Evolutionary conservation across 2,888 invertebrate species (phyloP).

Genomic region (Pomacea canaliculata): DNA sequence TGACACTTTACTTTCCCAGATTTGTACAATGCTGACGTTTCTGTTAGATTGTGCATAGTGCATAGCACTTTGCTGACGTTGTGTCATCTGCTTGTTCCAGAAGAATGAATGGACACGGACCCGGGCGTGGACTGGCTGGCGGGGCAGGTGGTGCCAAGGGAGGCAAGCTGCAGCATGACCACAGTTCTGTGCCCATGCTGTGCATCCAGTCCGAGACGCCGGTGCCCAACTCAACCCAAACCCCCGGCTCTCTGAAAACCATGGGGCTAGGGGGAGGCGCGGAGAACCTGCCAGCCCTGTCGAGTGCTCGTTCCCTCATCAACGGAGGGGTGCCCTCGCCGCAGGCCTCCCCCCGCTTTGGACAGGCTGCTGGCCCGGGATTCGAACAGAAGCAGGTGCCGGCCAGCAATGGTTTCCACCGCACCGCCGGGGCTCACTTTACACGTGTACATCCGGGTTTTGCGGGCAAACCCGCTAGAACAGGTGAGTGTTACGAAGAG

Average conservation of each 20-base stretch:
- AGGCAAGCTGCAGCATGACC: slow-evolving; percentile 10
- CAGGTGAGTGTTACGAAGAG: not conserved
- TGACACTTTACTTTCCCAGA: no score
- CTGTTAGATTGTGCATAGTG: no score
- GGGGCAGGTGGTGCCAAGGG: slow-evolving; percentile 18
- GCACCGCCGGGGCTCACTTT: not conserved
- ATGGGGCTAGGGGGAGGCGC: slow-evolving; percentile 33
- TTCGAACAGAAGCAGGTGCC: slow-evolving; percentile 11
- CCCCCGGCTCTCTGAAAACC: slow-evolving; percentile 42
- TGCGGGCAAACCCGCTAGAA: not conserved
- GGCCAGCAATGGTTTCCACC: not conserved
- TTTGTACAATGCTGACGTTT: no score
- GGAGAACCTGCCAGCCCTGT: slow-evolving; percentile 38
- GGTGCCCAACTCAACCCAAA: slow-evolving; percentile 43
- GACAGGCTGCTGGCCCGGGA: slow-evolving; percentile 10
- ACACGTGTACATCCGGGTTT: not conserved
- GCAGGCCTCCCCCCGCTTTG: slow-evolving; percentile 17
- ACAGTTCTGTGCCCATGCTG: slow-evolving; percentile 51
- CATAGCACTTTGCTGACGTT: no score
- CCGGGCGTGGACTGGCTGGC: slow-evolving; percentile 35
- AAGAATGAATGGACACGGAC: slow-evolving; percentile 55
- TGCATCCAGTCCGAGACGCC: slow-evolving; percentile 62
- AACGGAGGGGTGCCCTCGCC: slow-evolving; percentile 48
- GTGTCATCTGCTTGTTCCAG: slow-evolving; percentile 34
- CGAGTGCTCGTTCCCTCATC: slow-evolving; percentile 39